Conservation (phyloP, 1,140 invertebrate genomes). For the Zaprionus africanus region DNA sequence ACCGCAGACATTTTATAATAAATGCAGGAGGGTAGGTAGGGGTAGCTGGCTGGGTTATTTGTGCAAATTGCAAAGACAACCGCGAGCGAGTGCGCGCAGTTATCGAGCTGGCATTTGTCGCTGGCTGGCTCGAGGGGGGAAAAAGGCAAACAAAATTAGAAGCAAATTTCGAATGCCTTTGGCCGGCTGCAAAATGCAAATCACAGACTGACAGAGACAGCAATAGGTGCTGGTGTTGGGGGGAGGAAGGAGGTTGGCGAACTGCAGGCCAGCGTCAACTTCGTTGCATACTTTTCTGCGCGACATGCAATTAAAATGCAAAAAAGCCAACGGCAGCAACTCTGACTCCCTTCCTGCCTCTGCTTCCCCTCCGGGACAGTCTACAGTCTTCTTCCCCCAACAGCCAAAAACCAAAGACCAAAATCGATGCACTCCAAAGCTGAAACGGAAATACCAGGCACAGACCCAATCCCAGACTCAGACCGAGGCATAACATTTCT, state of each 20-base stretch:
- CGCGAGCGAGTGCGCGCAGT: conserved; percentile 44
- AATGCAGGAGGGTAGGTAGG: conserved; percentile 42
- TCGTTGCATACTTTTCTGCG: conserved; percentile 73
- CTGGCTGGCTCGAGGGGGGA: conserved; percentile 42
- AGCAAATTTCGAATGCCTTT: conserved; percentile 73
- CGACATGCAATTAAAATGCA: conserved; percentile 82
- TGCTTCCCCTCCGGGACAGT: too few relatives aligned
- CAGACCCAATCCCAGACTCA: conserved; percentile 20
- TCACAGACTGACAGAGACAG: conserved; percentile 25
- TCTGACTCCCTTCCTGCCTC: background rate
- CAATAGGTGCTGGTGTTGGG: background rate
- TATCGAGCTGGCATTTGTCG: conserved; percentile 51
- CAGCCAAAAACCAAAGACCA: conserved; percentile 67
- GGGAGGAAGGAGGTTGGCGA: background rate
- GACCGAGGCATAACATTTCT: conserved; percentile 31
- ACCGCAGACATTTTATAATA: conserved; percentile 74
- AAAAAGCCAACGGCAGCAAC: conserved; percentile 68
- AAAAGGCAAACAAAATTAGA: conserved; percentile 78
- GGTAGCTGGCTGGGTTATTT: background rate
- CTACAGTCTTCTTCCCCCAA: background rate
- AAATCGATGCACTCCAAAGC: conserved; percentile 76
- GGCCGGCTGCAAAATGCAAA: conserved; percentile 72
- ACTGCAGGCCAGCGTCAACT: conserved; percentile 45
- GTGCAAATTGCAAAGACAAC: conserved; percentile 50
- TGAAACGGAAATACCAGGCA: conserved; percentile 69